Conservation (phyloP, 1,140 invertebrate species). For the Heliconius eleuchia region DNA sequence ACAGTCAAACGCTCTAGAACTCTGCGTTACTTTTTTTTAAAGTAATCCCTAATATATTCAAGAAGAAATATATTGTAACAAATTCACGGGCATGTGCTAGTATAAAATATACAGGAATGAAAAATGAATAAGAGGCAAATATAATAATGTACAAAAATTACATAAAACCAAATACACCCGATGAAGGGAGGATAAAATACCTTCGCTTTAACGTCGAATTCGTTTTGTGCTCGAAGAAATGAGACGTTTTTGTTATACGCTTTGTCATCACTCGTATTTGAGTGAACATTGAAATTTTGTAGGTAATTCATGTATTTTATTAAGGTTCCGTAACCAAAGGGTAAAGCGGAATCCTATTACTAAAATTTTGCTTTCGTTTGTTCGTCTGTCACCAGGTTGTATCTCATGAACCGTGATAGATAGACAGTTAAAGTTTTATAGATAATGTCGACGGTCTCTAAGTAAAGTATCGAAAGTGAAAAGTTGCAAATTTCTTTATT, state of each 20-base stretch:
- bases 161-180: not conserved
- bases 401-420: too few species aligned
- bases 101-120: not conserved
- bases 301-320: not conserved
- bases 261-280: not conserved
- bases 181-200: not conserved
- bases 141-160: not conserved
- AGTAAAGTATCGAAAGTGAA: too few species aligned
- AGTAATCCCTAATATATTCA: too few species aligned
- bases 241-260: not conserved
- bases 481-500: too few species aligned
- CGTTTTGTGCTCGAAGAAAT: not conserved
- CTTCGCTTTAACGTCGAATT: not conserved
- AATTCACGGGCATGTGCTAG: too few species aligned
- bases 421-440: too few species aligned
- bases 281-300: constrained; percentile 2
- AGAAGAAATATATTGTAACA: too few species aligned
- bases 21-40: too few species aligned
- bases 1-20: too few species aligned
- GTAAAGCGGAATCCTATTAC: not conserved
- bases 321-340: too few species aligned
- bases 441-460: too few species aligned
- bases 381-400: too few species aligned
- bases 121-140: not conserved
- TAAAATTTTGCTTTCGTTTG: not conserved